These are phyloP conservation scores for Cephus sareptanus DNA, from an alignment of 2,888 invertebrate species.

Conservation along the genomic window DNA sequence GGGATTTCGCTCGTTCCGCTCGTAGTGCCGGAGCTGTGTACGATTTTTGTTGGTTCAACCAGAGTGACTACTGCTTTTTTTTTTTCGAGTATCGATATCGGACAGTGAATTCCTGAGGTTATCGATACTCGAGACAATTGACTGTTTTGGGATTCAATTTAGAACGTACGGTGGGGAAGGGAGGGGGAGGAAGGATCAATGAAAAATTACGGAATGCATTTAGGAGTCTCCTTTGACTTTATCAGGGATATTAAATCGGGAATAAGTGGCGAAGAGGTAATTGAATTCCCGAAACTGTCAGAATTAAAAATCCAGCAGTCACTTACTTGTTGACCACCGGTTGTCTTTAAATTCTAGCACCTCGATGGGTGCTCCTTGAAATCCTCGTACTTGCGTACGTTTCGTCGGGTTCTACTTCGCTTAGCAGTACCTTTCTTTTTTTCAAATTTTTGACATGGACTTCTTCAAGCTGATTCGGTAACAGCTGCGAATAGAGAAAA, in stretches of 20 bases:
- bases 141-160: background rate
- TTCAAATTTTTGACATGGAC: background rate
- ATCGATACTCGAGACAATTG: background rate
- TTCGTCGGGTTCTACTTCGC: background rate
- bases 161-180: background rate
- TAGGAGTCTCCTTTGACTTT: background rate
- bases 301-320: background rate
- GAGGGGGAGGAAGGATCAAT: background rate
- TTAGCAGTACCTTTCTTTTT: background rate
- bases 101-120: background rate
- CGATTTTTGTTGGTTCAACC: background rate
- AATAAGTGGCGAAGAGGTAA: background rate
- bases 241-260: background rate
- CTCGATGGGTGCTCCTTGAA: constrained; percentile 31
- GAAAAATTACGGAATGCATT: background rate
- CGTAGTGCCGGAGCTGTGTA: constrained; percentile 44
- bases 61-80: background rate
- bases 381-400: background rate
- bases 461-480: background rate
- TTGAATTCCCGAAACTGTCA: background rate
- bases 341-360: constrained; percentile 45
- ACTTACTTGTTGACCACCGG: constrained; percentile 58
- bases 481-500: background rate
- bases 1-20: constrained; percentile 45
- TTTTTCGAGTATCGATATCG: constrained; percentile 3